phyloP scores from a whole-genome alignment of 2,797 vertebrate genomes.

The Alfaro cultratus region DNA sequence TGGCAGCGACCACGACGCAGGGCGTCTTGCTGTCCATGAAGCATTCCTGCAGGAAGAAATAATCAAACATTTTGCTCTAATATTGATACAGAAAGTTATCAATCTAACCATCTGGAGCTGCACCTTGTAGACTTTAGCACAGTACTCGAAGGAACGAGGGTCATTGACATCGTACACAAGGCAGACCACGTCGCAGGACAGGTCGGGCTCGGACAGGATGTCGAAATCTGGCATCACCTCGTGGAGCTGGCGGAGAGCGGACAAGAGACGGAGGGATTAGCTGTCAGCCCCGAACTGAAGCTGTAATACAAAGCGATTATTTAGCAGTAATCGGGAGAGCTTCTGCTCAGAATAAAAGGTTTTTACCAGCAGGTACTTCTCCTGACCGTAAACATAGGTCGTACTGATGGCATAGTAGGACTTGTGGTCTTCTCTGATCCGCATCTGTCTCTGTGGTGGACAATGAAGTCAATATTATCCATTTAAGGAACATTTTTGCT shows the following conservation, averaged over 20 bases:
- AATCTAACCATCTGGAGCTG: not conserved
- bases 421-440: slow-evolving; percentile 92
- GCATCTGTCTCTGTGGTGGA: slow-evolving; percentile 86
- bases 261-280: slow-evolving; percentile 26
- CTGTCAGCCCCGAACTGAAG: slow-evolving; percentile 8
- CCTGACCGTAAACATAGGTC: slow-evolving; percentile 96
- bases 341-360: slow-evolving; percentile 6
- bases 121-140: slow-evolving; percentile 96
- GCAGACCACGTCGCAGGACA: slow-evolving; percentile 93
- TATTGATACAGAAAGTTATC: not conserved
- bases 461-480: not conserved
- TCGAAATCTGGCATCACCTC: slow-evolving; percentile 90
- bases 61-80: not conserved
- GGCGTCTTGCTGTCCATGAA: slow-evolving; percentile 97
- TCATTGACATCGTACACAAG: slow-evolving; percentile 94
- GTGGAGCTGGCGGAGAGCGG: slow-evolving; percentile 82
- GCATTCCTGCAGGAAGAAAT: slow-evolving; percentile 85
- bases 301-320: slow-evolving; percentile 30
- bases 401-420: slow-evolving; percentile 96
- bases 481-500: not conserved
- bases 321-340: slow-evolving; percentile 24
- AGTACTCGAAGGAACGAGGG: slow-evolving; percentile 94
- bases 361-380: slow-evolving; percentile 97
- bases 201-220: slow-evolving; percentile 88
- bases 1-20: slow-evolving; percentile 92